A percentile compares a stretch with the other conserved stretches of the same genome.
Conservation (phyloP, 92 coral and sea anemone genomes). For the Bergia puertoricense region DNA sequence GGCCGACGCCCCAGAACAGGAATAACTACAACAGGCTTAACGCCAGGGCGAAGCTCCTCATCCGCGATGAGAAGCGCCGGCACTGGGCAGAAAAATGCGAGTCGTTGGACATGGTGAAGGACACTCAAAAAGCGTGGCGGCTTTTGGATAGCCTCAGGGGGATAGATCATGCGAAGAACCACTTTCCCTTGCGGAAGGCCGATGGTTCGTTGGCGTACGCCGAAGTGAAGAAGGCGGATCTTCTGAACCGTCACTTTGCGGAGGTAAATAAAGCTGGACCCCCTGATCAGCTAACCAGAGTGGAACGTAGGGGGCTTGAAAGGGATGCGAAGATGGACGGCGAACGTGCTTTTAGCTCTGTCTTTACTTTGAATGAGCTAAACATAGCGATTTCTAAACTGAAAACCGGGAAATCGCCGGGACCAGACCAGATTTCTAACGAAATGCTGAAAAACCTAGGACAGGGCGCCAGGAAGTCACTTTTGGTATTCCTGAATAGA, state of each 20-base stretch:
- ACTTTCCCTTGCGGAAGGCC: conserved; percentile 9
- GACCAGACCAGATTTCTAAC: conserved; percentile 19
- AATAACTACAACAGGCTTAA: background rate
- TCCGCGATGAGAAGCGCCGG: conserved; percentile 1
- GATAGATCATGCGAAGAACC: conserved; percentile 13
- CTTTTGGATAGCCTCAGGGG: conserved; percentile 21
- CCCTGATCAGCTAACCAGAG: conserved; percentile 14
- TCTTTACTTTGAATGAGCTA: conserved; percentile 2
- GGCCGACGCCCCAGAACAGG: conserved; percentile 1
- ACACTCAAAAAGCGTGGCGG: background rate
- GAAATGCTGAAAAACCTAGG: conserved; percentile 19
- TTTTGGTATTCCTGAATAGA: conserved; percentile 20
- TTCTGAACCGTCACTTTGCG: conserved; percentile 24
- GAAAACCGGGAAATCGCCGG: conserved; percentile 12
- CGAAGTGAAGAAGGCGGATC: conserved; percentile 19
- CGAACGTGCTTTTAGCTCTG: conserved; percentile 1
- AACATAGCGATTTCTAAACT: conserved; percentile 8
- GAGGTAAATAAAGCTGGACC: conserved; percentile 20
- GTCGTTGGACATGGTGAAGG: background rate
- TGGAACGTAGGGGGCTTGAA: conserved; percentile 5
- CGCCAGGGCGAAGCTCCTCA: background rate
- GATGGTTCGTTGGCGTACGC: background rate
- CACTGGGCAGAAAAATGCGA: background rate
- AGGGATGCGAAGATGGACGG: background rate
- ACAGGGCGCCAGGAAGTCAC: conserved; percentile 9